Evolutionary conservation across 2,888 invertebrate genomes (phyloP).

Genomic region (Psylliodes chrysocephalus): DNA sequence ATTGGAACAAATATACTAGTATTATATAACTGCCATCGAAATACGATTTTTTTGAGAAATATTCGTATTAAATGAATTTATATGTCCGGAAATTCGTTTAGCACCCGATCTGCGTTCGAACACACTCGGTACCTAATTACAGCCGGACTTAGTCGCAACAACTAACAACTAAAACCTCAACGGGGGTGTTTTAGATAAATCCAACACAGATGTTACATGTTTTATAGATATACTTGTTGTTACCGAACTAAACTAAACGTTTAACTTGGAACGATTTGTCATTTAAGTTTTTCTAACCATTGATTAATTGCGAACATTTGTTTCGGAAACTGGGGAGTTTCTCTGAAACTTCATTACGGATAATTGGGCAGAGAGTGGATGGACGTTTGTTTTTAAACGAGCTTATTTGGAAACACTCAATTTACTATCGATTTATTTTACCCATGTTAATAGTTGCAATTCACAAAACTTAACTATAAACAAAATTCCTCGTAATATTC

Average conservation of each 20-base stretch:
- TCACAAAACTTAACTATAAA: too few species aligned
- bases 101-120: too few species aligned
- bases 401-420: too few species aligned
- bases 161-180: slow-evolving; percentile 14
- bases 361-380: too few species aligned
- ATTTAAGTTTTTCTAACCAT: slow-evolving; percentile 52
- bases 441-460: too few species aligned
- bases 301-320: slow-evolving; percentile 50
- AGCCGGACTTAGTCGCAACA: not conserved
- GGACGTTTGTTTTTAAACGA: too few species aligned
- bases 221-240: slow-evolving; percentile 55
- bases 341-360: not conserved
- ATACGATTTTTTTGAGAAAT: too few species aligned
- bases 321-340: not conserved
- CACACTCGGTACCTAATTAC: not conserved
- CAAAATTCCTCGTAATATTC: too few species aligned
- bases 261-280: slow-evolving; percentile 55
- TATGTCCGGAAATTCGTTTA: not conserved
- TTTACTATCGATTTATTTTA: too few species aligned
- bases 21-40: too few species aligned
- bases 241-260: slow-evolving; percentile 51
- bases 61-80: too few species aligned
- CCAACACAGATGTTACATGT: slow-evolving; percentile 57
- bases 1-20: too few species aligned
- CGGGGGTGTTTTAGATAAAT: slow-evolving; percentile 52